A percentile compares a stretch with the other conserved stretches of the same genome.
Evolutionary conservation across 2,113 vertebrate genomes (phyloP).

Genomic region (Cariama cristata): DNA sequence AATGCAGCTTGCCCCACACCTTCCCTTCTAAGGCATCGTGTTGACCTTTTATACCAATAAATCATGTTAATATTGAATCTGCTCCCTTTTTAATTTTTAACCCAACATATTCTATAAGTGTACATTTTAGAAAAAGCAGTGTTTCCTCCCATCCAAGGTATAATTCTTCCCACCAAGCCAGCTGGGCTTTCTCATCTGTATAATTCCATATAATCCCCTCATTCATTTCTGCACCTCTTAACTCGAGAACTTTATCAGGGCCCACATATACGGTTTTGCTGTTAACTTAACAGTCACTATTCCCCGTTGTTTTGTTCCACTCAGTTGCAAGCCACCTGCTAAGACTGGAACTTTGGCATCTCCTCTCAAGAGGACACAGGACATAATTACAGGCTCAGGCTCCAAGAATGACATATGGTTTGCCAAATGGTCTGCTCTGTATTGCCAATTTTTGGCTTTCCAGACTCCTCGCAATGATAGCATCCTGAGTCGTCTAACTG

Average conservation of each 20-base stretch:
- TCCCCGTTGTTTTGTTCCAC: not conserved
- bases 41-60: not conserved
- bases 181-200: not conserved
- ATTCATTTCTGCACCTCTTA: not conserved
- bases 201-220: not conserved
- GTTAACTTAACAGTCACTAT: not conserved
- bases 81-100: not conserved
- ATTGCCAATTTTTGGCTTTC: not conserved
- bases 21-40: not conserved
- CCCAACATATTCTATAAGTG: not conserved
- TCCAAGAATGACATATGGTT: constrained; percentile 21
- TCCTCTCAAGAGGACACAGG: constrained; percentile 8
- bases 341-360: constrained; percentile 31
- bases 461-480: not conserved
- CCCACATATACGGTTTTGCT: not conserved
- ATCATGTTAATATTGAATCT: not conserved
- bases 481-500: not conserved
- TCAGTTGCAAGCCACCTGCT: constrained; percentile 38
- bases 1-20: not conserved
- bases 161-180: not conserved
- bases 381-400: constrained; percentile 3
- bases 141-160: not conserved
- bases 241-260: not conserved
- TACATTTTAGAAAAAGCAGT: not conserved
- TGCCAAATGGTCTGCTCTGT: constrained; percentile 21